Evolutionary conservation across 2,888 invertebrate genomes (phyloP).

Genomic region (Aphodius sticticus): DNA sequence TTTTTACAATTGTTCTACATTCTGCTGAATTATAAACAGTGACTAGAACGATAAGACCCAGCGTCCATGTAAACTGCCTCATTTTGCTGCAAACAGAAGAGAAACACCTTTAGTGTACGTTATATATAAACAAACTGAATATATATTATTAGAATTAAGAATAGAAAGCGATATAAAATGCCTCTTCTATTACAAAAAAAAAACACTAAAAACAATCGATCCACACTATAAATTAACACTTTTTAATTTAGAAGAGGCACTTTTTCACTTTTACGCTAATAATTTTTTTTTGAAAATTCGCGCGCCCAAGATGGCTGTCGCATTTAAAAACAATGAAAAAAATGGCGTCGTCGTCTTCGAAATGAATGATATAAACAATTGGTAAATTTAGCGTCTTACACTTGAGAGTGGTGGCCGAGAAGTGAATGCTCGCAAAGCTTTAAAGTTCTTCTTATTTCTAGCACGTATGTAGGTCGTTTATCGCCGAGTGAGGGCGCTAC

Average conservation of each 20-base stretch:
- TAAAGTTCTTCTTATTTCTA: slow-evolving; percentile 62
- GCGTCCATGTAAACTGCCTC: slow-evolving; percentile 51
- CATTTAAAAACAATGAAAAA: slow-evolving; percentile 19
- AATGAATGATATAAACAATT: slow-evolving; percentile 23
- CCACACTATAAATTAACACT: slow-evolving; percentile 15
- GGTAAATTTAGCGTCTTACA: slow-evolving; percentile 53
- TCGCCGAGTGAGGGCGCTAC: slow-evolving; percentile 49
- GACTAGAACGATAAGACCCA: slow-evolving; percentile 49
- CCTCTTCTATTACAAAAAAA: slow-evolving; percentile 9
- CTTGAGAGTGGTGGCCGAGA: slow-evolving; percentile 55
- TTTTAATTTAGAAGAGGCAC: not conserved
- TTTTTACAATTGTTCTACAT: slow-evolving; percentile 52
- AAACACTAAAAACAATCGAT: slow-evolving; percentile 9
- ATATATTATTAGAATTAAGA: slow-evolving; percentile 31
- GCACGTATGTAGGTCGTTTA: slow-evolving; percentile 58
- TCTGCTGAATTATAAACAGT: slow-evolving; percentile 48
- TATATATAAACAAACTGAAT: slow-evolving; percentile 23
- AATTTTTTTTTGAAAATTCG: slow-evolving; percentile 13
- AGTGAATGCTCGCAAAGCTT: slow-evolving; percentile 60
- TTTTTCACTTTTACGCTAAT: not conserved
- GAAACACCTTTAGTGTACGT: not conserved
- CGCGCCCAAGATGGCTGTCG: slow-evolving; percentile 12
- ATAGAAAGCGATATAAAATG: slow-evolving; percentile 29
- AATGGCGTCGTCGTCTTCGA: slow-evolving; percentile 8
- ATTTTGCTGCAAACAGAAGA: slow-evolving; percentile 43